A percentile compares a stretch with the other conserved stretches of the same genome.
Evolutionary conservation across 2,797 vertebrate species (phyloP).

Genomic region (Pipistrellus nathusii): DNA sequence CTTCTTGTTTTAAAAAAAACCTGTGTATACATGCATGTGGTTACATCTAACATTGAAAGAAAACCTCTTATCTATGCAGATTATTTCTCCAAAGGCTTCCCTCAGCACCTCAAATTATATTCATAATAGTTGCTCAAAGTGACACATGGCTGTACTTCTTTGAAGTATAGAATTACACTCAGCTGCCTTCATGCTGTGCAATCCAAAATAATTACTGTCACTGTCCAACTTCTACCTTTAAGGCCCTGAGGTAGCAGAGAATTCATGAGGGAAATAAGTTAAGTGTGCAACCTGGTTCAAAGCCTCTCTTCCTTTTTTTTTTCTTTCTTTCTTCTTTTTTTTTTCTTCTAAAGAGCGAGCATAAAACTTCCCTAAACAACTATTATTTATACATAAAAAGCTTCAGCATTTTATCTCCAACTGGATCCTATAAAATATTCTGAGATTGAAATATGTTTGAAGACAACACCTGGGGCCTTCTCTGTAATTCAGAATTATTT

Average conservation of each 20-base stretch:
- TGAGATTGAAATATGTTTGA: slow-evolving; percentile 46
- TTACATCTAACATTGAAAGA: neutral
- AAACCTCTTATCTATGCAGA: neutral
- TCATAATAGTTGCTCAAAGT: slow-evolving; percentile 31
- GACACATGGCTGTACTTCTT: slow-evolving; percentile 48
- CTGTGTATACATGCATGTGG: neutral
- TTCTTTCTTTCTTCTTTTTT: neutral
- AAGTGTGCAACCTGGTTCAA: slow-evolving; percentile 53
- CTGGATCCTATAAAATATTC: slow-evolving; percentile 37
- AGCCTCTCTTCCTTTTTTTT: slow-evolving; percentile 30
- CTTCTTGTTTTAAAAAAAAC: neutral
- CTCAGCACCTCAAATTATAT: slow-evolving; percentile 21
- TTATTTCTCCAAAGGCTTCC: neutral
- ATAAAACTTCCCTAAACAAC: slow-evolving; percentile 52
- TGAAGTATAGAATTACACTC: slow-evolving; percentile 57
- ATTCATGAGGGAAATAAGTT: slow-evolving; percentile 68
- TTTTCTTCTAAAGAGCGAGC: slow-evolving; percentile 12
- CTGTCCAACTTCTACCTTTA: neutral
- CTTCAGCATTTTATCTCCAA: slow-evolving; percentile 18
- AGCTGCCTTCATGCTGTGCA: slow-evolving; percentile 39
- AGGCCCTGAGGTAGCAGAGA: slow-evolving; percentile 57
- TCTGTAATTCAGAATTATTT: slow-evolving; percentile 32
- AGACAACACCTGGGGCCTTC: slow-evolving; percentile 21
- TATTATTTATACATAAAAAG: slow-evolving; percentile 34
- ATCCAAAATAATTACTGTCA: slow-evolving; percentile 70